Evolutionary conservation across 2,113 vertebrate species (phyloP), one percentile per base, ranked within the genome.

Genomic region (Tragelaphus scriptus): DNA sequence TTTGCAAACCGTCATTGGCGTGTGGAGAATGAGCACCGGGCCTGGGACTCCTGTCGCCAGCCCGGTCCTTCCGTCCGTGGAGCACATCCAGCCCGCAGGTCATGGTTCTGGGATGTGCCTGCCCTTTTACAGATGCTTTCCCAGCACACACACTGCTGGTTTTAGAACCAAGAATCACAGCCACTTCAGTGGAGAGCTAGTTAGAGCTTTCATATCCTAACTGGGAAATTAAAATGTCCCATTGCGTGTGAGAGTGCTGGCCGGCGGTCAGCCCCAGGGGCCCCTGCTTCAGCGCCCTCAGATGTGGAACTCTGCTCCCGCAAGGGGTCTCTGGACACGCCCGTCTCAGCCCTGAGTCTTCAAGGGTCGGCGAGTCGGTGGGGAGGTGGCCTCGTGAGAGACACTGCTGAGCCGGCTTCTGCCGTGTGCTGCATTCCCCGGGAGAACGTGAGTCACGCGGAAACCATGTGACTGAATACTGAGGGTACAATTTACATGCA

Each of bases 61-160:
- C 44, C 84, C 8, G n/a, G 47, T 8, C 59, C 85, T 58, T 16
- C 40, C 3, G 1, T 49, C 21, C 1, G 0, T 7, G 3, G 3
- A 11, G 30, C 7, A 32, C 2, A 5, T 30, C 25, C 2, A 10
- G 17, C 44, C 65, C 3, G 0, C 1, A 0, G 32, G 32, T 61
- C 68, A 11, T 0, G 25, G 16, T 15, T 32, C 58, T 63, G 77
- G 75, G n/a, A 59, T 2, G 16, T 26, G 44, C 30, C 10, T 1
- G 1, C 79, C 23, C 40, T 25, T 58, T 61, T 56, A n/a, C 21
- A 26, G 53, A 44, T 44, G 23, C 9, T 19, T 36, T 25, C 32
- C 47, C n/a, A 40, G 77, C 65, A 85, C 65, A 23, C 0, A 5
- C 2, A 13, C 47, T 4, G 40, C 8, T n/a, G 77, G 61, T 7